Percentiles rank a stretch among this genome's conserved stretches.
These are phyloP conservation scores for Limenitis camilla DNA, from an alignment of 2,888 invertebrate species.

Conservation along the genomic window DNA sequence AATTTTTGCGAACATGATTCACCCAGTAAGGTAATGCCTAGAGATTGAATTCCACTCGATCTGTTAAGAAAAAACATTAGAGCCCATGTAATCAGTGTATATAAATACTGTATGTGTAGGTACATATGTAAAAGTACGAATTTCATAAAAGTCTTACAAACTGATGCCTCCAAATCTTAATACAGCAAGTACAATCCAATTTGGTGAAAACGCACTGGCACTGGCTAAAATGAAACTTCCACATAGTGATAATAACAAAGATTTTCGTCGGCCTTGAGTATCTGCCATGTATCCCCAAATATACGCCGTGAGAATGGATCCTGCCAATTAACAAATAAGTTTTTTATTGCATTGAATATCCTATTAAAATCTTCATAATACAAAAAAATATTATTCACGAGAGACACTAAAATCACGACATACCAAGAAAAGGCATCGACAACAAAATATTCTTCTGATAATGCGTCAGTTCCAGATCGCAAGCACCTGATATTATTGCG, in stretches of 20 bases:
- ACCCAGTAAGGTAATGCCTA: conserved; percentile 2
- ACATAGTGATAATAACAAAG: conserved; percentile 37
- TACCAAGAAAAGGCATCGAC: conserved; percentile 78
- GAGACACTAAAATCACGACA: conserved; percentile 5
- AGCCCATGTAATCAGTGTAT: too few relatives aligned
- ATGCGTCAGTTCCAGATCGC: conserved; percentile 47
- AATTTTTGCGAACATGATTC: conserved; percentile 2
- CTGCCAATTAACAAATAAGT: conserved; percentile 23
- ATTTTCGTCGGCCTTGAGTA: conserved; percentile 39
- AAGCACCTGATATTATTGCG: conserved; percentile 37
- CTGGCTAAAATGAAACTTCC: conserved; percentile 35
- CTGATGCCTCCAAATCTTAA: conserved; percentile 39
- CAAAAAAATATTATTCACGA: conserved; percentile 13
- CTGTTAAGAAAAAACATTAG: not conserved
- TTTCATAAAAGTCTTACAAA: conserved; percentile 34
- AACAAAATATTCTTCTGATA: conserved; percentile 76
- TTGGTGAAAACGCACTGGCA: conserved; percentile 41
- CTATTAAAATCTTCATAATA: too few relatives aligned
- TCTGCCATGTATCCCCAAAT: conserved; percentile 51
- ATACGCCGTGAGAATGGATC: conserved; percentile 41
- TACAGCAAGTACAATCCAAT: conserved; percentile 42
- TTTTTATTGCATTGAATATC: too few relatives aligned
- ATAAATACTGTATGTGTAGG: too few relatives aligned
- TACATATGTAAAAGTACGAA: too few relatives aligned
- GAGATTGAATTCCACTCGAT: conserved; percentile 4